Evolutionary conservation across 2,888 invertebrate genomes (phyloP), one percentile per base, ranked within the genome.

Genomic region (Aphodius sticticus): DNA sequence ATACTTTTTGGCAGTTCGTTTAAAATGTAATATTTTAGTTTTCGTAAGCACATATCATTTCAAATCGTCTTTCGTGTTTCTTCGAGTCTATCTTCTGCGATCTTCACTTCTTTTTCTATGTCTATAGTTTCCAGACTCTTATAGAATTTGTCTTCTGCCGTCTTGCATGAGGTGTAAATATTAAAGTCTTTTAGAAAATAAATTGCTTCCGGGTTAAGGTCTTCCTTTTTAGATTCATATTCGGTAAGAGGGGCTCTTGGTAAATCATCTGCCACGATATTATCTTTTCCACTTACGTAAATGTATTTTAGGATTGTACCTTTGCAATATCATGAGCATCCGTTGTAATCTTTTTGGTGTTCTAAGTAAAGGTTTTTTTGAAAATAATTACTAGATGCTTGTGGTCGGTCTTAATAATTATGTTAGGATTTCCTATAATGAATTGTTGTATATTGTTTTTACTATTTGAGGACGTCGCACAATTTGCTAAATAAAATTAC

Each of bases 321-420:
- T n/a, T n/a, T n/a, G 70, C 69, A 79, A 37, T 16, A 9, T 77
- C 78, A 82, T 76, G 6, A 81, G 15, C 77, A 79, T 79, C 53
- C 77, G 15, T 70, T 80, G 81, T 69, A 81, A 77, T 77, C 81
- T 72, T 69, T 80, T 26, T 80, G 78, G 9, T 79, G 76, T 9
- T 6, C 6, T 14, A 16, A 70, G 6, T 70, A 70, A 70, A 70
- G 36, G 36, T n/a, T 16, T 76, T 76, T 12, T 76, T 16, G 38
- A 76, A 76, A 35, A 74, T 74, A 6, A 14, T 35, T 7, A 74
- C 35, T 36, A 74, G 81, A 14, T 82, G 84, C 71, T 81, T 78
- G 69, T 83, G 84, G 79, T 84, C 82, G 0, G 82, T 83, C 77
- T 83, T 77, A 0, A 84, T 69, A 14, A 70, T 77, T 1, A 83